These are phyloP conservation scores for Cremastinae sp. DNA, from an alignment of 2,888 invertebrate genomes.

Conservation along the genomic window DNA sequence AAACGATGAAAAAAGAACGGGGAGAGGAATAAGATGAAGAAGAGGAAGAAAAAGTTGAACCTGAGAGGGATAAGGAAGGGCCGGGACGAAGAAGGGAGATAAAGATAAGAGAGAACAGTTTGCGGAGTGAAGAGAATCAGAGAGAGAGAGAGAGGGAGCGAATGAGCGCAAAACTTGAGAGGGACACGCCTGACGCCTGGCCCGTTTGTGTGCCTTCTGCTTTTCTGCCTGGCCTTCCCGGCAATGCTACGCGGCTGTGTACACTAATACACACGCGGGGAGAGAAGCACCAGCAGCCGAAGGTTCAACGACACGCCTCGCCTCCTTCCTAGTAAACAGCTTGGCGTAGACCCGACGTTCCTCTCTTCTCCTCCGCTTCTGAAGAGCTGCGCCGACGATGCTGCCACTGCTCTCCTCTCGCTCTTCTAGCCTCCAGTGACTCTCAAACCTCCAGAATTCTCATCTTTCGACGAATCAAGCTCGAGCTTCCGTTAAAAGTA, in stretches of 20 bases:
- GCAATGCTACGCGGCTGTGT: constrained; percentile 41
- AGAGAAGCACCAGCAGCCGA: constrained; percentile 62
- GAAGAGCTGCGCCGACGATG: constrained; percentile 57
- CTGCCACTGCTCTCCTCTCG: constrained; percentile 56
- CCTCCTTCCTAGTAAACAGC: constrained; percentile 79
- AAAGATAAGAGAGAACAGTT: constrained; percentile 58
- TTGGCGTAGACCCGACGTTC: constrained; percentile 75
- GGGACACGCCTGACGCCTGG: constrained; percentile 70
- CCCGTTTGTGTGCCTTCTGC: constrained; percentile 63
- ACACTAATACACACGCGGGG: constrained; percentile 8
- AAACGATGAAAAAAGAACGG: constrained; percentile 35
- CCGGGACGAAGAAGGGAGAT: constrained; percentile 61
- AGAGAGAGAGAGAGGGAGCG: constrained; percentile 48
- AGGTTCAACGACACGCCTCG: constrained; percentile 79
- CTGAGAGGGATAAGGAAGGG: constrained; percentile 64
- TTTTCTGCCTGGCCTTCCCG: constrained; percentile 68
- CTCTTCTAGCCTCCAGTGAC: constrained; percentile 62
- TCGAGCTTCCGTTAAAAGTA: background rate
- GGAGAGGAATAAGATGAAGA: constrained; percentile 23
- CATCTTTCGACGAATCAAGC: background rate
- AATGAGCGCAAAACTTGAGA: constrained; percentile 59
- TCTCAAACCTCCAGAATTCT: constrained; percentile 45
- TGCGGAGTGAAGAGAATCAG: constrained; percentile 37
- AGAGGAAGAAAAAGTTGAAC: constrained; percentile 57
- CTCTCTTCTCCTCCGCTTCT: constrained; percentile 66